Conservation (phyloP, 2,797 vertebrate genomes). For the Gymnoscopelus microlampas region DNA sequence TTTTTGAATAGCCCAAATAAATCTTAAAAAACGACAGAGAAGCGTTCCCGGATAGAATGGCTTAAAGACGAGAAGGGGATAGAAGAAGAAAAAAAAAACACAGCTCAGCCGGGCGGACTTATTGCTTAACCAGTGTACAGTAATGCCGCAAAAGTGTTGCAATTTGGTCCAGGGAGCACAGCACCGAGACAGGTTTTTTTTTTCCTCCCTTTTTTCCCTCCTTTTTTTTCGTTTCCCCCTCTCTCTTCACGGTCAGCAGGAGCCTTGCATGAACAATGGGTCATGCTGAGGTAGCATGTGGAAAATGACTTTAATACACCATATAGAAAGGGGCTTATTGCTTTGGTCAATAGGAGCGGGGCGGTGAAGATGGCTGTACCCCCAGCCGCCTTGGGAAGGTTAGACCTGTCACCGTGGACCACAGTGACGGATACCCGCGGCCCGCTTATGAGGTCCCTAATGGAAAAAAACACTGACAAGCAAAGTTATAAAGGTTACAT, state of each 20-base stretch:
- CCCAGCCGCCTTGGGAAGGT: constrained; percentile 95
- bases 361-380: constrained; percentile 93
- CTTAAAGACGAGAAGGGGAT: constrained; percentile 72
- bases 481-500: constrained; percentile 96
- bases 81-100: constrained; percentile 68
- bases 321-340: constrained; percentile 99
- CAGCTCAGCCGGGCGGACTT: constrained; percentile 86
- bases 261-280: constrained; percentile 98
- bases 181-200: constrained; percentile 36
- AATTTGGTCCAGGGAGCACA: constrained; percentile 88
- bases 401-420: constrained; percentile 93
- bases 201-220: neutral
- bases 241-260: constrained; percentile 91
- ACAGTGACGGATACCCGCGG: constrained; percentile 91
- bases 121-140: constrained; percentile 87
- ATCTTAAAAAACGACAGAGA: too few relatives aligned
- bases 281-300: constrained; percentile 99
- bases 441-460: constrained; percentile 95
- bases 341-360: constrained; percentile 98
- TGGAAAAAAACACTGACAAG: constrained; percentile 89
- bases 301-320: constrained; percentile 99
- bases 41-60: too few relatives aligned
- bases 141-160: constrained; percentile 90
- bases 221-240: constrained; percentile 13
- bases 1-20: too few relatives aligned